Conservation (phyloP, 2,888 invertebrate genomes). For the Limnephilus rhombicus region DNA sequence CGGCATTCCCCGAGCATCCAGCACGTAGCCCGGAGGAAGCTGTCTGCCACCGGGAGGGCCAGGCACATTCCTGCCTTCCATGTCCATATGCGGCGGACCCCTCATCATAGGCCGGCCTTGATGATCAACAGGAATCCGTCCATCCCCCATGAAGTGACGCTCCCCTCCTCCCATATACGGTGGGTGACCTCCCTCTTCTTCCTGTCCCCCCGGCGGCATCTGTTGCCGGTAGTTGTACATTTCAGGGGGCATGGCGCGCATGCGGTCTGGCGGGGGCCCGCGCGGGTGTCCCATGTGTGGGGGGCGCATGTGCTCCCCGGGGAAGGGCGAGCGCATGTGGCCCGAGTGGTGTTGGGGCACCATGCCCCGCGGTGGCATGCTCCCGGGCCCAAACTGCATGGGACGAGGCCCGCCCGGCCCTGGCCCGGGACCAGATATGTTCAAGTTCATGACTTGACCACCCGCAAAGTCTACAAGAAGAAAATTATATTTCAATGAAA, state of each 20-base stretch:
- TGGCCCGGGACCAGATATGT: conserved; percentile 38
- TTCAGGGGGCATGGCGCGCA: conserved; percentile 19
- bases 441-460: conserved; percentile 54
- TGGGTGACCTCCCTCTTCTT: neutral
- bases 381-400: conserved; percentile 47
- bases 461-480: conserved; percentile 59
- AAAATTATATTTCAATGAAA: neutral
- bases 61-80: conserved; percentile 16
- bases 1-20: conserved; percentile 50
- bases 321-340: conserved; percentile 36
- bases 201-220: conserved; percentile 32
- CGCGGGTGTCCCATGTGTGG: conserved; percentile 36
- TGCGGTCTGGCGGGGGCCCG: conserved; percentile 6
- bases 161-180: conserved; percentile 14
- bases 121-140: conserved; percentile 25
- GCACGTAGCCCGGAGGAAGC: conserved; percentile 7
- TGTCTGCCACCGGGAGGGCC: neutral
- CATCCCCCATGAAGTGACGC: conserved; percentile 19
- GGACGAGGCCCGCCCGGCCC: conserved; percentile 37
- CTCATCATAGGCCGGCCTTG: conserved; percentile 32
- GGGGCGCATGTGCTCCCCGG: conserved; percentile 34
- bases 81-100: conserved; percentile 21
- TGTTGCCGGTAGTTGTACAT: conserved; percentile 46
- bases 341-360: conserved; percentile 24
- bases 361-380: conserved; percentile 29